These are phyloP conservation scores for Drosophila parthenogenetica DNA, from an alignment of 2,888 invertebrate genomes.

Conservation along the genomic window DNA sequence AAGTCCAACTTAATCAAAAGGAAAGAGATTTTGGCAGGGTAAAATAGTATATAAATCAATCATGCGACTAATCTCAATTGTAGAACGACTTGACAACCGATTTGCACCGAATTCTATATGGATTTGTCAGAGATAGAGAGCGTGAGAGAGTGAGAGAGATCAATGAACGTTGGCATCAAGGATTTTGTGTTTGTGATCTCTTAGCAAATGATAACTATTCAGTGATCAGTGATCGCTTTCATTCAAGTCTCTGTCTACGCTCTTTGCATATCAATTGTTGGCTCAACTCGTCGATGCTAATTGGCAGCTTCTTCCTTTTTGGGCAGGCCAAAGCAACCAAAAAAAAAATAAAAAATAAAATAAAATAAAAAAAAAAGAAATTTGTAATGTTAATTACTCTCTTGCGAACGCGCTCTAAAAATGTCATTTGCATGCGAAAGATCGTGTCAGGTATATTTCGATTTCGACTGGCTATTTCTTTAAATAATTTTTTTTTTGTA, in stretches of 20 bases:
- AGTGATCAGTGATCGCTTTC: conserved; percentile 54
- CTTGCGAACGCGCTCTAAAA: conserved; percentile 28
- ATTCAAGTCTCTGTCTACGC: conserved; percentile 67
- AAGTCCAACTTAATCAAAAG: no score
- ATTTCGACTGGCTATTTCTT: conserved; percentile 54
- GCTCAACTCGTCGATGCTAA: conserved; percentile 67
- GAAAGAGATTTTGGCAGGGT: no score
- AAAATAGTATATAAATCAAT: no score
- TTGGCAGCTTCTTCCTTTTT: conserved; percentile 65
- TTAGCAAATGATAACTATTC: conserved; percentile 24
- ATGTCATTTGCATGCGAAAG: conserved; percentile 69
- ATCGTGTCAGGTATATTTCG: conserved; percentile 79
- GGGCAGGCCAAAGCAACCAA: conserved; percentile 35
- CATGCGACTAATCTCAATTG: neutral
- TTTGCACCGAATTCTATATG: neutral
- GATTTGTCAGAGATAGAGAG: conserved; percentile 1
- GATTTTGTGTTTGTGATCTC: conserved; percentile 71
- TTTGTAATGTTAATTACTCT: conserved; percentile 73
- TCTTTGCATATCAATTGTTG: conserved; percentile 54
- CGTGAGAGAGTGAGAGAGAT: conserved; percentile 40
- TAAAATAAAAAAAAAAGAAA: conserved; percentile 23
- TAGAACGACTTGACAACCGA: conserved; percentile 41
- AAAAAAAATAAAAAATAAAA: neutral
- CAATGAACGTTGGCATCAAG: conserved; percentile 77
- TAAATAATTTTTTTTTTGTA: conserved; percentile 41